A percentile compares a stretch with the other conserved stretches of the same genome.
Evolutionary conservation across 2,888 invertebrate genomes (phyloP).

Genomic region (Cerastoderma edule): DNA sequence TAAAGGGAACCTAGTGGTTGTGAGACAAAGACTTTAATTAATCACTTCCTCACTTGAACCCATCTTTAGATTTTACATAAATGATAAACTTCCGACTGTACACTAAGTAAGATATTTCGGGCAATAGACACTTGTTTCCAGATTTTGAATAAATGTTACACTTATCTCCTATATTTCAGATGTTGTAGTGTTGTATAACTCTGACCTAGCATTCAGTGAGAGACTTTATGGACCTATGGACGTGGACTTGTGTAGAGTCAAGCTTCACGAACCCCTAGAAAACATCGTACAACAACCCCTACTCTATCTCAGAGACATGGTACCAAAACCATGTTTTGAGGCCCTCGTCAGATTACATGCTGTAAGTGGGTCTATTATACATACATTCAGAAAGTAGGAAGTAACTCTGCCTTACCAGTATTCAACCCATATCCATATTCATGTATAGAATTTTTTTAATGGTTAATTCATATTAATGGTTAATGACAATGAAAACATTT

Average conservation of each 20-base stretch:
- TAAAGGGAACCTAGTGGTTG: no score
- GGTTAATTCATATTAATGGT: no score
- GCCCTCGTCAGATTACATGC: constrained; percentile 80
- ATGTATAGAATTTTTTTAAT: no score
- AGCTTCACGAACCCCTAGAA: constrained; percentile 81
- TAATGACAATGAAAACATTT: no score
- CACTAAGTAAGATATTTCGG: not conserved
- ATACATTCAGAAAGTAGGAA: no score
- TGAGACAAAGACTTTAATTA: no score
- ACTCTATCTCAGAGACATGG: constrained; percentile 83
- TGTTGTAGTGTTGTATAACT: constrained; percentile 81
- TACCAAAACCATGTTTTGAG: constrained; percentile 82
- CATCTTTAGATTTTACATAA: no score
- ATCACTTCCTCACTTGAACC: no score
- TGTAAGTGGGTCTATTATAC: constrained; percentile 69
- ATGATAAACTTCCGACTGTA: not conserved
- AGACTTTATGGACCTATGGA: constrained; percentile 82
- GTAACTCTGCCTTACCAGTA: no score
- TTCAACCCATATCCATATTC: no score
- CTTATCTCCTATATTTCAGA: constrained; percentile 66
- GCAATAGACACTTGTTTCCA: not conserved
- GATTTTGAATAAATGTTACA: not conserved
- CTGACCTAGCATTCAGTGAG: constrained; percentile 79
- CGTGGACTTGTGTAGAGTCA: constrained; percentile 81
- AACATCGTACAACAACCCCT: constrained; percentile 81